Conservation (phyloP, 1,140 invertebrate species). For the Drosophila parvula region DNA sequence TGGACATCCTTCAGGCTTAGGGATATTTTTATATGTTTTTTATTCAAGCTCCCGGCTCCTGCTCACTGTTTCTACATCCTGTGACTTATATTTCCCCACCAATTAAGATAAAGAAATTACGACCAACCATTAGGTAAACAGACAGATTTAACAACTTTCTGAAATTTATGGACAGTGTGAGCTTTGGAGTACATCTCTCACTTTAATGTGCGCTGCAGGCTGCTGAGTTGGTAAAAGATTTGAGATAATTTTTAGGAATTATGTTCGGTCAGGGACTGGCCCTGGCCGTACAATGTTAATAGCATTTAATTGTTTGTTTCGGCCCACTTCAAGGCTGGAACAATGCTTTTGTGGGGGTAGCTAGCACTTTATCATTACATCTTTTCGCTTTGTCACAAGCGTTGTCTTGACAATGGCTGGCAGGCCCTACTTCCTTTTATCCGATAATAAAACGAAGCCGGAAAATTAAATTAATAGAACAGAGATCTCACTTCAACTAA, state of each 20-base stretch:
- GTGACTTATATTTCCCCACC: neutral
- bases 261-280: constrained; percentile 11
- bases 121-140: constrained; percentile 1
- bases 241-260: constrained; percentile 4
- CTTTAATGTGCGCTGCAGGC: constrained; percentile 2
- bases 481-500: constrained; percentile 1
- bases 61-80: too few species aligned
- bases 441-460: constrained; percentile 36
- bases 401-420: constrained; percentile 27
- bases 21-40: neutral
- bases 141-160: constrained; percentile 8
- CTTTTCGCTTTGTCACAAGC: constrained; percentile 29
- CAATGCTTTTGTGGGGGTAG: constrained; percentile 17
- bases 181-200: constrained; percentile 1
- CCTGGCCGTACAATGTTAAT: neutral
- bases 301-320: constrained; percentile 13
- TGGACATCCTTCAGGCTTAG: neutral
- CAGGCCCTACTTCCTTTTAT: constrained; percentile 18
- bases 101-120: constrained; percentile 7
- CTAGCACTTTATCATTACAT: constrained; percentile 31
- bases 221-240: constrained; percentile 5
- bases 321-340: constrained; percentile 8
- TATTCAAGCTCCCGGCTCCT: neutral
- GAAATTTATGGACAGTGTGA: constrained; percentile 1
- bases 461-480: constrained; percentile 31